These are phyloP conservation scores for Saccostrea echinata DNA, from an alignment of 1,140 invertebrate genomes.

Conservation along the genomic window DNA sequence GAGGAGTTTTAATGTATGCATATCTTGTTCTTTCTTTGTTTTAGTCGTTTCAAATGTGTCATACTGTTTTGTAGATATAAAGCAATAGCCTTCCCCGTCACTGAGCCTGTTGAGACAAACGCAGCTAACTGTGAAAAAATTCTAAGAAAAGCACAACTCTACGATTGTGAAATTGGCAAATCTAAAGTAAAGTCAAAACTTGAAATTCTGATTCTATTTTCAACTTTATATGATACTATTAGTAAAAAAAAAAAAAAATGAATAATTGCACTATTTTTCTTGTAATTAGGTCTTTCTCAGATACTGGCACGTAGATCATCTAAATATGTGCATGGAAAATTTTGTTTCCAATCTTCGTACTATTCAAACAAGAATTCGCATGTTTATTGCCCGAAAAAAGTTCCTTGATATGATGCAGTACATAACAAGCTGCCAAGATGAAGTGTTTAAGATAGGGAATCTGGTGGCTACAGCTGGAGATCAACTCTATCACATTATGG, in stretches of 20 bases:
- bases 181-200: conserved; percentile 82
- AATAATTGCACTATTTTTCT: too few species aligned
- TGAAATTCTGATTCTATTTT: too few species aligned
- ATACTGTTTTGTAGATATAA: conserved; percentile 84
- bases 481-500: conserved; percentile 55
- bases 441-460: conserved; percentile 39
- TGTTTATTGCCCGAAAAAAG: conserved; percentile 84
- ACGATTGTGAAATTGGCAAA: conserved; percentile 91
- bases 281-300: conserved; percentile 87
- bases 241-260: too few species aligned
- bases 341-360: conserved; percentile 86
- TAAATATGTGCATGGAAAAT: conserved; percentile 87
- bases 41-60: too few species aligned
- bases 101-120: conserved; percentile 85
- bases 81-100: conserved; percentile 88
- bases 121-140: conserved; percentile 86
- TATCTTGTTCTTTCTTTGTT: background rate
- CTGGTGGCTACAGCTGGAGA: conserved; percentile 17
- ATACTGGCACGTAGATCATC: conserved; percentile 91
- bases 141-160: conserved; percentile 87
- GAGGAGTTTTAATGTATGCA: too few species aligned
- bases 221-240: too few species aligned
- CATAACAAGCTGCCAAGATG: background rate
- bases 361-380: conserved; percentile 86
- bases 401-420: conserved; percentile 57